Evolutionary conservation across 2,113 vertebrate genomes (phyloP), one percentile per base, ranked within the genome.

Genomic region (Eidolon helvum): DNA sequence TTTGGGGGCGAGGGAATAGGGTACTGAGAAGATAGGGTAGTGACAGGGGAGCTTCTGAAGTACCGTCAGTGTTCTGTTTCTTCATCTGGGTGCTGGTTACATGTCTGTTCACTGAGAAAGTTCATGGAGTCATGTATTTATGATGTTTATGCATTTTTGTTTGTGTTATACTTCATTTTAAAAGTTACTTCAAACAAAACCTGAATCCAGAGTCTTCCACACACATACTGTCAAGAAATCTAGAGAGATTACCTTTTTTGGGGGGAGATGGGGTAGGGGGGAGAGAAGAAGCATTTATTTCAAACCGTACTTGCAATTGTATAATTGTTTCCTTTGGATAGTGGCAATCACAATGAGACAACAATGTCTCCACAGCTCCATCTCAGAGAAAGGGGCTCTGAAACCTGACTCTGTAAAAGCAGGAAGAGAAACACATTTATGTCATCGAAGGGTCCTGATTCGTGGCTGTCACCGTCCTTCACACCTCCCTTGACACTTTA

Each of bases 181-280:
- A 92, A 94, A 63, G n/a, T 68, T 69, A 43, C 74, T 85, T 59
- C 48, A 91, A n/a, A 72, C 26, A 65, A 85, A 92, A 80, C 40
- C n/a, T 9, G 38, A 87, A 79, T 53, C 82, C 15, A 63, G 28
- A 82, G 24, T 21, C 8, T 63, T 83, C 61, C 48, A 74, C 63
- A 65, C 19, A 66, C 4, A 80, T 8, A 40, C 7, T 50, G 26
- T 50, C 19, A 77, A 48, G 38, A 82, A 95, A 15, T 89, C 19
- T 45, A 65, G 24, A 87, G 66, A 92, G 92, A 74, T 0, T 10
- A 33, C 35, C 61, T 0, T 30, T 82, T 74, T 45, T 69, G 10
- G 40, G 50, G 50, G 50, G 50, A 14, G 48, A 10, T 2, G 21
- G 35, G 86, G 40, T 43, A 7, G 48, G 61, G 30, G 14, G 33